Evolutionary conservation across 2,888 invertebrate genomes (phyloP).

Genomic region (Agonopterix arenella): DNA sequence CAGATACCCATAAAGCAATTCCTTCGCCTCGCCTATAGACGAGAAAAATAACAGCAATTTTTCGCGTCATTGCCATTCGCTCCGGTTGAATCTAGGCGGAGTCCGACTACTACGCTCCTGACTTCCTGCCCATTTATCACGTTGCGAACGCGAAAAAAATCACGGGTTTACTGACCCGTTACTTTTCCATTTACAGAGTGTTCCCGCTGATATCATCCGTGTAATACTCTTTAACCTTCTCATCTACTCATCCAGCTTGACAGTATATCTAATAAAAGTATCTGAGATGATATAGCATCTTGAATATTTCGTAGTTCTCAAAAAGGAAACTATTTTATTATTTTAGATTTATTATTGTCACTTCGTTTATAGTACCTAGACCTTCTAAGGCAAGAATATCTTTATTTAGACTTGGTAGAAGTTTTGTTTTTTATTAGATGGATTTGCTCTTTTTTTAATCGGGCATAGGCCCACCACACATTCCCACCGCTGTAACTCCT

Average conservation of each 20-base stretch:
- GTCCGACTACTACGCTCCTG: conserved; percentile 16
- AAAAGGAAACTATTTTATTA: too few relatives aligned
- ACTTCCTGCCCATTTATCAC: conserved; percentile 60
- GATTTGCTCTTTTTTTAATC: too few relatives aligned
- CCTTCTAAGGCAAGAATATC: too few relatives aligned
- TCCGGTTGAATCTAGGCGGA: conserved; percentile 35
- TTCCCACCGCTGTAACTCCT: too few relatives aligned
- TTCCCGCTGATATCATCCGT: conserved; percentile 56
- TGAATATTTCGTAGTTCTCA: too few relatives aligned
- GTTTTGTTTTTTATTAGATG: too few relatives aligned
- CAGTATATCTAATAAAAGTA: too few relatives aligned
- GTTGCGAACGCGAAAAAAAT: conserved; percentile 56
- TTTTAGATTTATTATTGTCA: too few relatives aligned
- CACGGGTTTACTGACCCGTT: conserved; percentile 60
- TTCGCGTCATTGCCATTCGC: conserved; percentile 58
- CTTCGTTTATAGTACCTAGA: too few relatives aligned
- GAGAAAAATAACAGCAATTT: conserved; percentile 57
- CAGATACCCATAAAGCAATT: conserved; percentile 18
- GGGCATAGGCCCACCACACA: too few relatives aligned
- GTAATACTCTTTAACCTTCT: conserved; percentile 38
- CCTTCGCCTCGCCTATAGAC: conserved; percentile 17
- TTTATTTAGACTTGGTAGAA: too few relatives aligned
- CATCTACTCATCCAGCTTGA: conserved; percentile 6
- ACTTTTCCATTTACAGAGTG: conserved; percentile 63
- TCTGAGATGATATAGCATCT: too few relatives aligned